These are phyloP conservation scores for Trichonephila clavata DNA, from an alignment of 1,140 invertebrate genomes.

Conservation along the genomic window DNA sequence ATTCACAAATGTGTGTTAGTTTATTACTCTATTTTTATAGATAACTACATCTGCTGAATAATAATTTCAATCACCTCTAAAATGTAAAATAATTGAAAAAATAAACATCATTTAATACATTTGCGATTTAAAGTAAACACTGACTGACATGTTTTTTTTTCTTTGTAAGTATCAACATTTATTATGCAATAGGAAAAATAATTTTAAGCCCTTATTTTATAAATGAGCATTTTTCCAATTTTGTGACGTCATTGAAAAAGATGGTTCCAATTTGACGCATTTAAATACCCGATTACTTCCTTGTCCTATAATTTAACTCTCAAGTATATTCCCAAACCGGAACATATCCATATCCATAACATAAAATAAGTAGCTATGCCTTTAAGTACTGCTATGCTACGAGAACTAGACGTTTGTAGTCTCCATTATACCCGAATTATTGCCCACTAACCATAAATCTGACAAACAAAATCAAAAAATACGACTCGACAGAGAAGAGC, in stretches of 20 bases:
- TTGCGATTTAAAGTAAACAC: no score
- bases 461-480: not conserved
- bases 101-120: no score
- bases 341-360: conserved; percentile 8
- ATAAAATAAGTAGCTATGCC: not conserved
- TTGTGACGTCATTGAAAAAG: not conserved
- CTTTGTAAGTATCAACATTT: no score
- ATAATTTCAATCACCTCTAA: no score
- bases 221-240: no score
- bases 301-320: not conserved
- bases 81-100: no score
- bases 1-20: no score
- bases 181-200: no score
- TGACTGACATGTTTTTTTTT: no score
- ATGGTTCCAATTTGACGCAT: not conserved
- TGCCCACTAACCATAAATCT: not conserved
- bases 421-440: not conserved
- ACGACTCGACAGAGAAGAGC: not conserved
- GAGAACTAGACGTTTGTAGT: not conserved
- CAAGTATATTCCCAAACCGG: not conserved
- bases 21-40: no score
- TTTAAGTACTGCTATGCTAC: not conserved
- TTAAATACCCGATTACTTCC: not conserved
- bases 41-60: no score
- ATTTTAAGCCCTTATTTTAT: no score